Evolutionary conservation across 2,797 vertebrate genomes (phyloP), one percentile per base, ranked within the genome.

Genomic region (Orestias chungarensis): DNA sequence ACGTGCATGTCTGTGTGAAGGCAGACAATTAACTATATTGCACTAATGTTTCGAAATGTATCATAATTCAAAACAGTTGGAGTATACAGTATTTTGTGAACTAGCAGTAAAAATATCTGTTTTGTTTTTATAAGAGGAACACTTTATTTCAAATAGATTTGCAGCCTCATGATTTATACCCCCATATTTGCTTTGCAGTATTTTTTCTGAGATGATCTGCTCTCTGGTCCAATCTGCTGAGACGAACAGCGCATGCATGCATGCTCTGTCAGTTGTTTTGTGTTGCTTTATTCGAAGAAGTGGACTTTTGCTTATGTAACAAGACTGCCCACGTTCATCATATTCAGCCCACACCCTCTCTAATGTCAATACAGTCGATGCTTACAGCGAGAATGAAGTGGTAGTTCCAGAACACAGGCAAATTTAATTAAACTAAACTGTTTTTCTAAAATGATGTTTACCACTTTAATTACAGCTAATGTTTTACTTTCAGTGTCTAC

Each of bases 311-410:
- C 81, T 92, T 90, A 90, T 90, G 84, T 87, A 92, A 92, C 81
- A 69, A 67, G 76, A 25, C 87, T 76, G 81, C 92, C 92, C 88
- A 93, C 90, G 46, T 91, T 82, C 85, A 88, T 88, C 87, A 82
- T 86, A 82, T 78, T 55, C 89, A 89, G 43, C 89, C 91, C 88
- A 91, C 90, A 87, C 78, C 88, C 87, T 91, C 88, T 86, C 79
- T 75, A 57, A 67, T 88, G 88, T 91, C 88, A 88, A 86, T 89
- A 85, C 88, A 75, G 85, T 88, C 82, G 64, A 82, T 83, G 87
- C 73, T 86, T 88, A 87, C 85, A 87, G 86, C 84, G 83, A 77
- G 70, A 76, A 82, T 77, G 71, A 81, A 82, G 85, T 75, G 75
- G 75, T 57, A 77, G 85, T 81, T 83, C 47, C 74, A 75, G 75